phyloP scores from a whole-genome alignment of 2,113 vertebrate species.

The Lasiurus borealis region DNA sequence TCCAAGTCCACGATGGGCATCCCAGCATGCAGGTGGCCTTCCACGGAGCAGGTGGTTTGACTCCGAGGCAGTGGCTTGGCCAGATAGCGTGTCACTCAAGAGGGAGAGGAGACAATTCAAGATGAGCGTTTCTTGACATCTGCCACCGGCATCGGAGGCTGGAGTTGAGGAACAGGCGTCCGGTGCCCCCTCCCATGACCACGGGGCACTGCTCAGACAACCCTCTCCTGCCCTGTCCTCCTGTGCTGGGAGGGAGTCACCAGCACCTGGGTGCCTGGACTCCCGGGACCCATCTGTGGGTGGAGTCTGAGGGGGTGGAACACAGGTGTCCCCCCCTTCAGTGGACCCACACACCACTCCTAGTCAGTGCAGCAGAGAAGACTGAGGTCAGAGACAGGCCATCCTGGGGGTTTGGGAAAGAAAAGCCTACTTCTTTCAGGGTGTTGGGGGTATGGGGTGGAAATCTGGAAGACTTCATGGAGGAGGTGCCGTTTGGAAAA shows the following conservation, averaged over 20 bases:
- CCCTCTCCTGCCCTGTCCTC: not conserved
- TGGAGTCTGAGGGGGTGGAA: not conserved
- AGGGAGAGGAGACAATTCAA: not conserved
- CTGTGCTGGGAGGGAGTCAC: not conserved
- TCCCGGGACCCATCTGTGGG: not conserved
- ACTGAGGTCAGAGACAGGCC: not conserved
- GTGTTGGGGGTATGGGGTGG: not conserved
- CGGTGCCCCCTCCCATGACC: not conserved
- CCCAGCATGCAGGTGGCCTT: not conserved
- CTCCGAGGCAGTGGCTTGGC: not conserved
- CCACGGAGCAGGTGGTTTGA: not conserved
- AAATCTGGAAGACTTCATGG: not conserved
- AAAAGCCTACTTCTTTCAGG: not conserved
- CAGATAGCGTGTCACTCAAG: not conserved
- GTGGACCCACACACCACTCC: not conserved
- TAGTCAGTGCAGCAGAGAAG: not conserved
- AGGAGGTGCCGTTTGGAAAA: not conserved
- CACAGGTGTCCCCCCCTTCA: not conserved
- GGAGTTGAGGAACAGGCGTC: accelerated
- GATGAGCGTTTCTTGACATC: not conserved
- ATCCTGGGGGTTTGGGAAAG: not conserved
- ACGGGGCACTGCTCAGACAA: not conserved
- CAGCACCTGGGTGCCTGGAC: not conserved
- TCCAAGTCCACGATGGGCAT: not conserved
- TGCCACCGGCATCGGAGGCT: not conserved